Conservation (phyloP, 2,888 invertebrate genomes). For the Synergus japonicus region DNA sequence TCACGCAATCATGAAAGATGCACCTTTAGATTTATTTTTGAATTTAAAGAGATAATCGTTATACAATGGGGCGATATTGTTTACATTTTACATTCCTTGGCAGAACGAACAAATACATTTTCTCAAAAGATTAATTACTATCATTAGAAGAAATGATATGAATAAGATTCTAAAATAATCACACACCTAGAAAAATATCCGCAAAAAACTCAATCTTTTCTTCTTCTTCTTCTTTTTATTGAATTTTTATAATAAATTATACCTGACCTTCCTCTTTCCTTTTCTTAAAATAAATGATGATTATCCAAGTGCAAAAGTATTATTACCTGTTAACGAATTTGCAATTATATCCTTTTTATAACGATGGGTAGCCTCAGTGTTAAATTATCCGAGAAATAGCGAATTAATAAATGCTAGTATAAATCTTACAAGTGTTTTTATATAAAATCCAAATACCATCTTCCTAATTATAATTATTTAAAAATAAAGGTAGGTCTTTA, state of each 20-base stretch:
- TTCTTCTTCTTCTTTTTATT: too few species aligned
- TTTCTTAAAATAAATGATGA: too few species aligned
- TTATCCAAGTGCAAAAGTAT: too few species aligned
- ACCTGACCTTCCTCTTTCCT: too few species aligned
- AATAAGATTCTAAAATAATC: neutral
- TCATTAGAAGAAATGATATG: neutral
- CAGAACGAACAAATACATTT: neutral
- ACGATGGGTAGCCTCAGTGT: neutral
- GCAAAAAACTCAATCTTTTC: too few species aligned
- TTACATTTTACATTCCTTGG: neutral
- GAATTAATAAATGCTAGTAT: neutral
- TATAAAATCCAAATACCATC: neutral
- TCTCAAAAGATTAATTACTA: neutral
- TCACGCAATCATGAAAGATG: constrained; percentile 8
- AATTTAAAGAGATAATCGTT: neutral
- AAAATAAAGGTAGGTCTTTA: neutral
- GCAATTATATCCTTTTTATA: neutral
- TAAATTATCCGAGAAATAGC: neutral
- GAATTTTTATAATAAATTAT: too few species aligned
- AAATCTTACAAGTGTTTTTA: neutral
- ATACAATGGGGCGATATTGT: neutral
- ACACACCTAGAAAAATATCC: neutral
- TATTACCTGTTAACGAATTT: too few species aligned
- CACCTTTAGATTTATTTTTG: neutral
- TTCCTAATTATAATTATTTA: neutral